Evolutionary conservation across 1,140 invertebrate species (phyloP).

Genomic region (Cryptotermes secundus): DNA sequence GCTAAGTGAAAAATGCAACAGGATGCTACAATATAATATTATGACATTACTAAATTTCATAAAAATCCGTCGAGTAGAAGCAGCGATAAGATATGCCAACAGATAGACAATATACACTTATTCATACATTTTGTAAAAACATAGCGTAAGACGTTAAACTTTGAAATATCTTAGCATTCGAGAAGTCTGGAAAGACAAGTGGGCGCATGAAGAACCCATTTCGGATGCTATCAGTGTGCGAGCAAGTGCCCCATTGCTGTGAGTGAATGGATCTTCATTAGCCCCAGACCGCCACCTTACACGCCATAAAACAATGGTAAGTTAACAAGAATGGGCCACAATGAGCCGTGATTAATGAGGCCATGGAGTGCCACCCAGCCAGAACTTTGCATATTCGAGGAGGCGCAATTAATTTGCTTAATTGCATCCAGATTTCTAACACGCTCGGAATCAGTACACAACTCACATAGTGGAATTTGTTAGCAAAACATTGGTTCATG

Average conservation of each 20-base stretch:
- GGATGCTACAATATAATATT: too few species aligned
- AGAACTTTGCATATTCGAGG: background rate
- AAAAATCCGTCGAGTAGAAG: too few species aligned
- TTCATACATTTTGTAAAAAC: too few species aligned
- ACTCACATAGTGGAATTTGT: too few species aligned
- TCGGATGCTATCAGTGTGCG: background rate
- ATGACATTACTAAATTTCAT: too few species aligned
- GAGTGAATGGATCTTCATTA: constrained; percentile 16
- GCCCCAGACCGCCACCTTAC: background rate
- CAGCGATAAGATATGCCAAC: too few species aligned
- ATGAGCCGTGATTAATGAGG: constrained; percentile 13
- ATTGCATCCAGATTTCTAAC: background rate
- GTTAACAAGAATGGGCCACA: background rate
- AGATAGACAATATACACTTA: too few species aligned
- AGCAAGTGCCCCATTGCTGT: background rate
- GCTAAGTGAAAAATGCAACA: too few species aligned
- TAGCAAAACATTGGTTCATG: too few species aligned
- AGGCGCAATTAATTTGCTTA: background rate
- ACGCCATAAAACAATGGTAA: constrained; percentile 6
- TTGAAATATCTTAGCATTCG: too few species aligned
- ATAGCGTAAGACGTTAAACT: too few species aligned
- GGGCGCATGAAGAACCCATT: background rate
- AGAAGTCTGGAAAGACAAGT: too few species aligned
- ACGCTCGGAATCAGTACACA: background rate
- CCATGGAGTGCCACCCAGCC: background rate